A percentile compares a stretch with the other conserved stretches of the same genome.
These are phyloP conservation scores for Drosophila bunnanda DNA, from an alignment of 2,888 invertebrate genomes.

Conservation along the genomic window DNA sequence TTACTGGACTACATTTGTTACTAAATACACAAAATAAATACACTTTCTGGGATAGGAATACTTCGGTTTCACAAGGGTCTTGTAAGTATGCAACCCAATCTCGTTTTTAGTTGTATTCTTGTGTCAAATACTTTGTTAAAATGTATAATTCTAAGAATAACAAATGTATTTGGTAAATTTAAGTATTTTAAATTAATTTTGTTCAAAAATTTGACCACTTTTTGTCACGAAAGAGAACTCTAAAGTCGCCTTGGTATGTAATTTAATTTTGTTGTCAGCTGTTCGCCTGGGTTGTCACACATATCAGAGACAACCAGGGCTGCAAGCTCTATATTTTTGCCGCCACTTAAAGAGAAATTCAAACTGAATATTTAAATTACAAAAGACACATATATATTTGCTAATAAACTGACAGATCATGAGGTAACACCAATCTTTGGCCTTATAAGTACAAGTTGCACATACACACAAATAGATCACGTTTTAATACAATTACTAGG, in stretches of 20 bases:
- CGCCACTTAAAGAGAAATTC: slow-evolving; percentile 8
- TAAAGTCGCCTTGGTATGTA: fast-evolving
- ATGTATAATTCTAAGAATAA: fast-evolving
- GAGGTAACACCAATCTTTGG: slow-evolving; percentile 66
- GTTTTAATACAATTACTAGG: slow-evolving; percentile 62
- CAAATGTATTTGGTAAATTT: neutral
- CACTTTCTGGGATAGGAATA: neutral
- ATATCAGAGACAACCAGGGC: slow-evolving; percentile 12
- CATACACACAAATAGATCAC: slow-evolving; percentile 46
- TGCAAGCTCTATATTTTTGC: neutral
- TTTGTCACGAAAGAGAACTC: neutral
- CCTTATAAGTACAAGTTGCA: slow-evolving; percentile 47
- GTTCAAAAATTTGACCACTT: fast-evolving
- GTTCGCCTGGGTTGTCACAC: slow-evolving; percentile 18
- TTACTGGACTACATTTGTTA: slow-evolving; percentile 24
- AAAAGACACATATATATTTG: slow-evolving; percentile 46
- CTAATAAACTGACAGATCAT: slow-evolving; percentile 31
- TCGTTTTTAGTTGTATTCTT: too few species aligned
- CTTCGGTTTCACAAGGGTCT: neutral
- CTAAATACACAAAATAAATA: slow-evolving; percentile 14
- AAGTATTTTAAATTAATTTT: too few species aligned
- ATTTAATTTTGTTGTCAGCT: slow-evolving; percentile 34
- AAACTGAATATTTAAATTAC: slow-evolving; percentile 3
- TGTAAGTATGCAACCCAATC: too few species aligned
- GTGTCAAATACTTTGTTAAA: neutral